Evolutionary conservation across 2,113 vertebrate species (phyloP).

Genomic region (Cebus imitator): DNA sequence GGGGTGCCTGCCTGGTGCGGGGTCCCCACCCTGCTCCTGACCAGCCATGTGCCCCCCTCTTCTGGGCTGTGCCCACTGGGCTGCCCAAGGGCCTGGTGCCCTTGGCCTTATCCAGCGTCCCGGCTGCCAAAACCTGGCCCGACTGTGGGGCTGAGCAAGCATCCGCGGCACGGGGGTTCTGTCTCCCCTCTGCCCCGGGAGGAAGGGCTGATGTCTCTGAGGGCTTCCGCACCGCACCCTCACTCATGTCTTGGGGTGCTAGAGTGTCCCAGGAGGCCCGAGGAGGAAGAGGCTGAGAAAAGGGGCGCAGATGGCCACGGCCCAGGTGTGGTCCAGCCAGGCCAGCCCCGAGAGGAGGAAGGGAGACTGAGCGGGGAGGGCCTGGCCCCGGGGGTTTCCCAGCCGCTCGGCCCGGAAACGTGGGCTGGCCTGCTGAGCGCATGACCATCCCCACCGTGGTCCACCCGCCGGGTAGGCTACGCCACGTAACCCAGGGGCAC

Average conservation of each 20-base stretch:
- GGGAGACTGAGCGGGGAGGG: background rate
- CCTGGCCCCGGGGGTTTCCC: conserved; percentile 37
- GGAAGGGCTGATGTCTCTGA: no score
- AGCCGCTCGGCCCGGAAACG: background rate
- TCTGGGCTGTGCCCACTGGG: background rate
- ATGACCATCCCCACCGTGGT: background rate
- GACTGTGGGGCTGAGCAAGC: rapidly evolving
- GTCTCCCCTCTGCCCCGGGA: background rate
- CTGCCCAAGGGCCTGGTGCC: background rate
- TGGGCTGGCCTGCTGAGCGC: rapidly evolving
- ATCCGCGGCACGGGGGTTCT: background rate
- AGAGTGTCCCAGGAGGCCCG: background rate
- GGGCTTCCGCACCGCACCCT: background rate
- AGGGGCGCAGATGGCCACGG: conserved; percentile 41
- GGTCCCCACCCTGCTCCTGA: no score
- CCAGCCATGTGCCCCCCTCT: background rate
- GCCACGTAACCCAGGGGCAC: background rate
- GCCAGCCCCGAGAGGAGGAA: conserved; percentile 24
- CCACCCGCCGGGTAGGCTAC: background rate
- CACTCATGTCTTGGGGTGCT: no score
- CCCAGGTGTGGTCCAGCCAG: conserved; percentile 82
- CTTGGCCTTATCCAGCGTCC: rapidly evolving
- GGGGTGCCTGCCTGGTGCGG: no score
- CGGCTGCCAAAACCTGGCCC: background rate
- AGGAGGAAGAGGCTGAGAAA: background rate